These are phyloP conservation scores for Rhea pennata DNA, from an alignment of 2,113 vertebrate genomes.

Conservation along the genomic window DNA sequence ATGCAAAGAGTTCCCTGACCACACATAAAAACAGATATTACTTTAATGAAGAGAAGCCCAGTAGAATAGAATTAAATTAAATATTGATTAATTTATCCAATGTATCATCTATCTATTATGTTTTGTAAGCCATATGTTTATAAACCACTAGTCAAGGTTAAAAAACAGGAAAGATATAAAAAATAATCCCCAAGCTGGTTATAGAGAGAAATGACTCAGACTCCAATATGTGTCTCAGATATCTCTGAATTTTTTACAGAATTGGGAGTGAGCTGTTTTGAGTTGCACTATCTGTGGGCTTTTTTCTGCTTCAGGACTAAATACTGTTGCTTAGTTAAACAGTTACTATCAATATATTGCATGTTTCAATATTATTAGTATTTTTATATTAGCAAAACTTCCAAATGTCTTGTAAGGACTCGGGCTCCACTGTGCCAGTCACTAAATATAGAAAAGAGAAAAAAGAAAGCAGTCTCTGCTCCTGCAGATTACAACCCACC, in stretches of 20 bases:
- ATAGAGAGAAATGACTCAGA: background rate
- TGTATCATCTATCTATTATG: background rate
- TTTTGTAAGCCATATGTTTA: background rate
- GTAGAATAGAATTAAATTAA: background rate
- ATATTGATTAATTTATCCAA: background rate
- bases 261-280: background rate
- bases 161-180: background rate
- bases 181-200: background rate
- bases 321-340: background rate
- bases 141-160: background rate
- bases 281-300: background rate
- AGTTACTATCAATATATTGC: background rate
- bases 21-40: background rate
- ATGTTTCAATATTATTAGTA: background rate
- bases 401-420: background rate
- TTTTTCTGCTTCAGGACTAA: background rate
- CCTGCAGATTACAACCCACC: background rate
- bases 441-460: background rate
- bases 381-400: background rate
- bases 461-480: background rate
- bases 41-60: background rate
- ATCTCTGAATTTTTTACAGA: background rate
- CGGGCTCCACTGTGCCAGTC: background rate
- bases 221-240: background rate
- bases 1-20: background rate